Conservation (phyloP, 2,797 vertebrate genomes). For the Urosaurus nigricauda region DNA sequence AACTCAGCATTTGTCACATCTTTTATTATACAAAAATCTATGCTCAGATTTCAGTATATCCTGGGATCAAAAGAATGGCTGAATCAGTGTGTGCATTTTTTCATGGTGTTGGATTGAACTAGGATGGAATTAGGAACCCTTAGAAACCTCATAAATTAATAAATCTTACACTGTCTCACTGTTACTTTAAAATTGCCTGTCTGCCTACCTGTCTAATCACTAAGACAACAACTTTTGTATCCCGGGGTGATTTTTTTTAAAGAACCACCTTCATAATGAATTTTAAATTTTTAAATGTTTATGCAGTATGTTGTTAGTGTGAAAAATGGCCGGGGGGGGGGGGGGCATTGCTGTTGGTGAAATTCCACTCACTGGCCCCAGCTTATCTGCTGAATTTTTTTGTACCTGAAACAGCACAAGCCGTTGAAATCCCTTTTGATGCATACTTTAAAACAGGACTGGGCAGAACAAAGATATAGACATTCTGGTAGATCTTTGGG, state of each 20-base stretch:
- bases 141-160: neutral
- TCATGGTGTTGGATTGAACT: too few species aligned
- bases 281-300: neutral
- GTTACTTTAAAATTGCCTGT: neutral
- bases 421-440: neutral
- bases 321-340: neutral
- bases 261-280: neutral
- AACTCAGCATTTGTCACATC: neutral
- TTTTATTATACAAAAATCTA: neutral
- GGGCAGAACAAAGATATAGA: neutral
- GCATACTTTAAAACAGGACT: neutral
- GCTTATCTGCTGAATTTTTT: neutral
- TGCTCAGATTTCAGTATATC: neutral
- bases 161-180: neutral
- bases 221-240: too few species aligned
- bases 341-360: too few species aligned
- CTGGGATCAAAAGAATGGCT: too few species aligned
- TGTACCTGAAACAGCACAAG: neutral
- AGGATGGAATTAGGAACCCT: neutral
- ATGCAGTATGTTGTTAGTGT: neutral
- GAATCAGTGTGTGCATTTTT: too few species aligned
- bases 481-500: neutral
- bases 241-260: too few species aligned
- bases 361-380: too few species aligned
- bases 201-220: neutral